A percentile compares a stretch with the other conserved stretches of the same genome.
These are phyloP conservation scores for Tangara arthus DNA, from an alignment of 2,797 vertebrate genomes.

Conservation along the genomic window DNA sequence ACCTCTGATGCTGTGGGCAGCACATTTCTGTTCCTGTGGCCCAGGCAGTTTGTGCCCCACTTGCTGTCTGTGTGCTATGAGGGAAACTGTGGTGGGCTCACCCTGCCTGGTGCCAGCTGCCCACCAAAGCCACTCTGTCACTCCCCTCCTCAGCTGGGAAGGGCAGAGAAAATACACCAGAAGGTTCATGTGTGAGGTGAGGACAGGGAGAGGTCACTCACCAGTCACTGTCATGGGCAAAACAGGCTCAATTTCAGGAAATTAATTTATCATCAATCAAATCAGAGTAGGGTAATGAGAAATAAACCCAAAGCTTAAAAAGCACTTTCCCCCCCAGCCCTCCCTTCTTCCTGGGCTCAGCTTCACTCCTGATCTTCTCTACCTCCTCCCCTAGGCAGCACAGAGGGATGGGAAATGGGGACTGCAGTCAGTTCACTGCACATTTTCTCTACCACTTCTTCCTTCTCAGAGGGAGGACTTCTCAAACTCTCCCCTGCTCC, in stretches of 20 bases:
- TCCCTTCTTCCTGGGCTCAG: neutral
- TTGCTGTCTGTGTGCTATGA: neutral
- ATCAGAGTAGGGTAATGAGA: neutral
- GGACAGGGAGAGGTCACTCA: neutral
- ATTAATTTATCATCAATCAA: neutral
- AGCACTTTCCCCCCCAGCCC: fast-evolving
- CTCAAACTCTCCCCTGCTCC: neutral
- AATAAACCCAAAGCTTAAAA: neutral
- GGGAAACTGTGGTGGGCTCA: neutral
- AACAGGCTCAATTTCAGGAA: neutral
- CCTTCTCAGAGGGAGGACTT: neutral
- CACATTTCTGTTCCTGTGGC: neutral
- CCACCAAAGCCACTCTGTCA: neutral
- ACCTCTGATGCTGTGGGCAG: neutral
- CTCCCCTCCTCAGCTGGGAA: neutral
- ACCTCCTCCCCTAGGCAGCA: neutral
- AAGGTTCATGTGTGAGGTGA: neutral
- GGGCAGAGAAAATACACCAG: neutral
- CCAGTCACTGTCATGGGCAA: neutral
- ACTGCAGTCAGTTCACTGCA: neutral
- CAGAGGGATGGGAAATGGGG: neutral
- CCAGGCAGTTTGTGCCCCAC: neutral
- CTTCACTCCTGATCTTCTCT: neutral
- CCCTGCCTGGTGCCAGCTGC: neutral
- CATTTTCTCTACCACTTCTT: neutral